Conservation (phyloP, 2,888 invertebrate species). For the Stenodema calcarata region DNA sequence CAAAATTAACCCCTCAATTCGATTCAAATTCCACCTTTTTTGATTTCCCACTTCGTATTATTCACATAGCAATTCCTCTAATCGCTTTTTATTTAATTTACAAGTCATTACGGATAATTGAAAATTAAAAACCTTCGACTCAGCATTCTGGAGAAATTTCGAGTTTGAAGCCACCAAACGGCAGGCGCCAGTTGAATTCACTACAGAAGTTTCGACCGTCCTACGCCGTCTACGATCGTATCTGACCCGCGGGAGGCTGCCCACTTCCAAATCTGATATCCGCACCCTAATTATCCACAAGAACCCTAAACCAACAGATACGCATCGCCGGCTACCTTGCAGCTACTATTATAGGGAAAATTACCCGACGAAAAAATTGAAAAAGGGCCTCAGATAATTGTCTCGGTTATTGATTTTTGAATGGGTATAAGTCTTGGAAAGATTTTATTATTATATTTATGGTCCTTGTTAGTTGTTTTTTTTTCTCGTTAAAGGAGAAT, state of each 20-base stretch:
- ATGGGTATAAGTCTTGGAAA: background rate
- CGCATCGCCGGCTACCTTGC: slow-evolving; percentile 10
- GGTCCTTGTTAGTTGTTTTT: background rate
- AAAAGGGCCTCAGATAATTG: background rate
- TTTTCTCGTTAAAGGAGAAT: background rate
- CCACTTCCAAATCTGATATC: slow-evolving; percentile 21
- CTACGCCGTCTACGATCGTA: background rate
- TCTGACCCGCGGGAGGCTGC: slow-evolving; percentile 18
- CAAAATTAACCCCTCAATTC: too few species aligned
- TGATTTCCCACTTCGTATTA: too few species aligned
- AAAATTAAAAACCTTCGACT: too few species aligned
- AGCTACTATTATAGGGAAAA: background rate
- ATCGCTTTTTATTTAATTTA: too few species aligned
- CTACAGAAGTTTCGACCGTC: background rate
- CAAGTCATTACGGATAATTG: too few species aligned
- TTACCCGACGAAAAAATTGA: background rate
- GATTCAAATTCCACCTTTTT: too few species aligned
- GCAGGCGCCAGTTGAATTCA: background rate
- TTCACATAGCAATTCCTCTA: too few species aligned
- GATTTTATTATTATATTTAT: background rate
- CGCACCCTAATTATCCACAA: background rate
- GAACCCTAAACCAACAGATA: slow-evolving; percentile 6
- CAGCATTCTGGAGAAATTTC: too few species aligned
- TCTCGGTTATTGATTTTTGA: background rate
- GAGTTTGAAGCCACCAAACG: background rate